These are phyloP conservation scores for Cygnus buccinator DNA, from an alignment of 2,113 vertebrate species.

Conservation along the genomic window DNA sequence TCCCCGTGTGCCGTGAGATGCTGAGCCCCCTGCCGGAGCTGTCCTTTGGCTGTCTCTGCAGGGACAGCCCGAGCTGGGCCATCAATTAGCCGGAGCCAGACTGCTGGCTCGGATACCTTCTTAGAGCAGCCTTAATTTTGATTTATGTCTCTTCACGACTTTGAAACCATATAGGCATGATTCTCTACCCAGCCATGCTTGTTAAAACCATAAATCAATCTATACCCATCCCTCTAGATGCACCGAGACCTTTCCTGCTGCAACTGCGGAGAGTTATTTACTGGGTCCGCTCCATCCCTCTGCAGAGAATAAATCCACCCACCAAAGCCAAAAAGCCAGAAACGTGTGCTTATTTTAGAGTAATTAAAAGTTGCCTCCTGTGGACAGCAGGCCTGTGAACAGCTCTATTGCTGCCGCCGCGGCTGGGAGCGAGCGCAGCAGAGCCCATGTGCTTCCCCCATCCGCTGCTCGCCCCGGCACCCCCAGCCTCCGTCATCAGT, in stretches of 20 bases:
- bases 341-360: background rate
- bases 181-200: conserved; percentile 62
- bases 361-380: background rate
- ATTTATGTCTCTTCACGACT: conserved; percentile 74
- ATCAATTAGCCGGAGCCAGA: conserved; percentile 67
- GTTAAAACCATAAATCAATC: conserved; percentile 77
- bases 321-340: background rate
- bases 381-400: accelerated
- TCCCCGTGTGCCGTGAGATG: conserved; percentile 66
- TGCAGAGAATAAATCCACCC: background rate
- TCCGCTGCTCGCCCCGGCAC: background rate
- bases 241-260: conserved; percentile 45
- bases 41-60: conserved; percentile 44
- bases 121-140: conserved; percentile 74
- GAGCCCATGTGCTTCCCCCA: accelerated
- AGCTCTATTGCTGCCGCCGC: background rate
- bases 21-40: conserved; percentile 59
- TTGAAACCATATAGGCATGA: conserved; percentile 51
- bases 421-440: background rate
- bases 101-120: conserved; percentile 41
- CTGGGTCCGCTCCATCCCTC: background rate
- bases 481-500: accelerated
- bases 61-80: conserved; percentile 43
- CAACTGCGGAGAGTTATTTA: background rate
- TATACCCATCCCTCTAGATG: conserved; percentile 41